Conservation (phyloP, 1,140 invertebrate species). For the Drosophila parabipectinata region DNA sequence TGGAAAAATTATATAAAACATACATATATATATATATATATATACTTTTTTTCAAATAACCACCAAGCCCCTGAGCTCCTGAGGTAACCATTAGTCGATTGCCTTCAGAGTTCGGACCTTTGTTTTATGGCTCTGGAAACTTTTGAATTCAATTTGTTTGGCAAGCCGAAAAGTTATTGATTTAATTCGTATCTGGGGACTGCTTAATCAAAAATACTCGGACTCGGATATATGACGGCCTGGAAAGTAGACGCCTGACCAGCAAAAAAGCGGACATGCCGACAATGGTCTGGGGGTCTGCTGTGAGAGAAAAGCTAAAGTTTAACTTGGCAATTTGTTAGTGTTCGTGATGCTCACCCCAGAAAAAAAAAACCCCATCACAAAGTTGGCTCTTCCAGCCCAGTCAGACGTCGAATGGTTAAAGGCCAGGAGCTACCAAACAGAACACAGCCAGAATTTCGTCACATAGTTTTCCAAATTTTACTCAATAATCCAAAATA, state of each 20-base stretch:
- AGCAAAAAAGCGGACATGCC: background rate
- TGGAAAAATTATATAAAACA: background rate
- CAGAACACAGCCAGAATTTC: background rate
- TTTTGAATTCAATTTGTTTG: constrained; percentile 78
- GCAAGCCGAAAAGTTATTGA: constrained; percentile 69
- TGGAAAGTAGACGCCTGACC: no score
- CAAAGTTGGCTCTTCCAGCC: background rate
- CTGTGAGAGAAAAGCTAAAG: background rate
- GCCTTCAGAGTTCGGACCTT: background rate
- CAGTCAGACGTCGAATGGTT: background rate
- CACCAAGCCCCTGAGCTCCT: background rate
- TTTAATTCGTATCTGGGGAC: constrained; percentile 80
- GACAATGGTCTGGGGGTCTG: background rate
- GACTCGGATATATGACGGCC: constrained; percentile 1
- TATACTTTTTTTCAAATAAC: background rate
- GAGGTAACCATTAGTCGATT: constrained; percentile 8
- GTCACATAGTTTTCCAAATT: background rate
- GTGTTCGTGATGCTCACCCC: constrained; percentile 19
- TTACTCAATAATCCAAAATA: background rate
- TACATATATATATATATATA: no score
- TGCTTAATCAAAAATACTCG: constrained; percentile 75
- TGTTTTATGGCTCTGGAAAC: constrained; percentile 35
- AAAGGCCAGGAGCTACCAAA: background rate
- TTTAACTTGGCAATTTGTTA: background rate
- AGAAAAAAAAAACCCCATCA: background rate